A percentile compares a stretch with the other conserved stretches of the same genome.
These are phyloP conservation scores for Drosophila kohkoa DNA, from an alignment of 1,140 invertebrate genomes.

Conservation along the genomic window DNA sequence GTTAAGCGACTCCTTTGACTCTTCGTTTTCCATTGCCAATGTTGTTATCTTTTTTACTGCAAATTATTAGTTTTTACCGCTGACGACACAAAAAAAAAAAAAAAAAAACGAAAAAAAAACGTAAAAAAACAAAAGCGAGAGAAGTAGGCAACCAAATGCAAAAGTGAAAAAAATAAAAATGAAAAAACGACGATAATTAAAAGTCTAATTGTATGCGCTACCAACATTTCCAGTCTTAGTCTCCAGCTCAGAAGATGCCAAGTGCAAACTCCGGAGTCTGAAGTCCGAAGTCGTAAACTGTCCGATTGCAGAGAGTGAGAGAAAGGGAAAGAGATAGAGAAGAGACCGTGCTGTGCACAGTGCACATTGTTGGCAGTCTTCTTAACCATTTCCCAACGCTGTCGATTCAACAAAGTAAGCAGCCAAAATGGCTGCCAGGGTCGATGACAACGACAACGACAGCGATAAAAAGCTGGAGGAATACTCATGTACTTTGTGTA, in stretches of 20 bases:
- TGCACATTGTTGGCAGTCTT: conserved; percentile 6
- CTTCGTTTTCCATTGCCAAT: conserved; percentile 66
- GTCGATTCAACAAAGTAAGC: conserved; percentile 15
- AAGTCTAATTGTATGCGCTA: conserved; percentile 80
- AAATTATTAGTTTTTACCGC: conserved; percentile 81
- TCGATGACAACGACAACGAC: conserved; percentile 14
- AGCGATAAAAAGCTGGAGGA: background rate
- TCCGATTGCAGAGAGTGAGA: conserved; percentile 15
- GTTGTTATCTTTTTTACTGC: conserved; percentile 82
- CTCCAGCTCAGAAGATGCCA: background rate
- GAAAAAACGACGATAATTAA: conserved; percentile 73
- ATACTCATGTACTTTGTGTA: background rate
- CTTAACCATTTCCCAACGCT: background rate
- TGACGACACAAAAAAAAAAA: conserved; percentile 57
- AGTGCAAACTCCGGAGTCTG: conserved; percentile 5
- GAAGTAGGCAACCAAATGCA: conserved; percentile 33
- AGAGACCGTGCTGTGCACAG: conserved; percentile 30
- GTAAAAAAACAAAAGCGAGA: background rate
- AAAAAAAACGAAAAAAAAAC: conserved; percentile 19
- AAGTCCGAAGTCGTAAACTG: conserved; percentile 41
- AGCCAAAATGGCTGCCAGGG: conserved; percentile 33
- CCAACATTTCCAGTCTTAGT: conserved; percentile 41
- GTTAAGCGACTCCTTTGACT: conserved; percentile 36
- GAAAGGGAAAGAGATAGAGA: background rate
- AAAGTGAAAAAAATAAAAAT: conserved; percentile 35